Base-by-base conservation (phyloP, 2,113 vertebrate genomes). In the Tylochromis polylepis region DNA sequence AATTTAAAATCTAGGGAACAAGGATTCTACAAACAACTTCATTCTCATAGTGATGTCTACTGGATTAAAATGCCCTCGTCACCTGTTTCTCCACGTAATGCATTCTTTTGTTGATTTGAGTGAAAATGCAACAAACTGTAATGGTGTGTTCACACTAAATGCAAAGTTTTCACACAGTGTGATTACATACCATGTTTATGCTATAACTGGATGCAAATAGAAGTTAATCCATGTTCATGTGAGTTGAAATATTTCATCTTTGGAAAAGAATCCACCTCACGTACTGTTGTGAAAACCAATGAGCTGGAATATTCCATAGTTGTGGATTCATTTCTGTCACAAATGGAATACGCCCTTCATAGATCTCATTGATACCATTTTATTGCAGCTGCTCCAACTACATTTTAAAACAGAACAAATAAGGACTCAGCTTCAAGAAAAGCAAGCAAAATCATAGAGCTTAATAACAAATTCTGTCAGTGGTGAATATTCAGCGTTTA, bases 31-130 rank as follows among this genome's bases (percentile, higher is more conserved):
- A 34, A 34, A 62, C 31, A 62, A 34, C 29, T 62, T 60, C 16
- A 34, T 34, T 34, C 34, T 62, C 29, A 36, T 20, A 18, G 3
- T 31, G 0, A 60, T 20, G 0, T 59, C 57, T 59, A 31, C 27
- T 60, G 27, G 27, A 18, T 60, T 60, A 60, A 31, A 20, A 34
- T 34, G 0, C 29, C 5, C 5, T 34, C 5, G 3, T 62, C 59
- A 36, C 59, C 59, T 62, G 29, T 62, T 62, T 34, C 1, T 31
- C 29, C 29, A 62, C 29, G 34, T 62, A 0, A 34, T 62, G 29
- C 2, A 34, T 62, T 62, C 3, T 11, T 62, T 36, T 62, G 59
- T 34, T 20, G 3, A 6, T 62, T 34, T 62, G 29, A 18, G 58
- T 16, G 27, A 31, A 31, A 34, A 1, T 62, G 29, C 59, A 20